Evolutionary conservation across 2,797 vertebrate species (phyloP).

Genomic region (Aphelocoma californica): DNA sequence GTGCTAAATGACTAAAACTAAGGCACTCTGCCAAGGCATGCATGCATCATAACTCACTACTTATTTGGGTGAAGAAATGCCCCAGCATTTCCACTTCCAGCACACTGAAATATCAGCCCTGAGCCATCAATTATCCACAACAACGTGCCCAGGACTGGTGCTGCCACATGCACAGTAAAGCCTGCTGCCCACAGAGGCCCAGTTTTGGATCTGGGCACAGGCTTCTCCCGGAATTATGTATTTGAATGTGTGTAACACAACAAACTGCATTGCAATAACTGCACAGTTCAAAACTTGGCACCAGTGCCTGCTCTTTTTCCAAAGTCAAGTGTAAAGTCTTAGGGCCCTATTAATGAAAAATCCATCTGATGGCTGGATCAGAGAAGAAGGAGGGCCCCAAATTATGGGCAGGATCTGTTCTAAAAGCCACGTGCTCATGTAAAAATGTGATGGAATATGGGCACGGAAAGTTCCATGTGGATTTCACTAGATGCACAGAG

Average conservation of each 20-base stretch:
- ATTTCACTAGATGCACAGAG: background rate
- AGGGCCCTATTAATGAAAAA: slow-evolving; percentile 33
- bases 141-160: background rate
- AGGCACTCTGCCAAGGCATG: background rate
- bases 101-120: background rate
- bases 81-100: background rate
- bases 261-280: background rate
- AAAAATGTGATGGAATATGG: background rate
- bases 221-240: background rate
- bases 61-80: background rate
- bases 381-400: background rate
- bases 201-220: background rate
- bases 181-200: background rate
- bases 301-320: background rate
- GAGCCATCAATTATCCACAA: background rate
- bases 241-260: background rate
- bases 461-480: background rate
- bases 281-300: background rate
- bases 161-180: background rate
- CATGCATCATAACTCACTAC: background rate
- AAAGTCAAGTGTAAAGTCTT: slow-evolving; percentile 36
- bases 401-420: slow-evolving; percentile 10
- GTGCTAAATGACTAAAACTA: background rate
- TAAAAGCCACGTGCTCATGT: slow-evolving; percentile 35
- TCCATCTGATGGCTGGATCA: background rate